These are phyloP conservation scores for Megamerina dolium DNA, from an alignment of 2,888 invertebrate genomes.

Conservation along the genomic window DNA sequence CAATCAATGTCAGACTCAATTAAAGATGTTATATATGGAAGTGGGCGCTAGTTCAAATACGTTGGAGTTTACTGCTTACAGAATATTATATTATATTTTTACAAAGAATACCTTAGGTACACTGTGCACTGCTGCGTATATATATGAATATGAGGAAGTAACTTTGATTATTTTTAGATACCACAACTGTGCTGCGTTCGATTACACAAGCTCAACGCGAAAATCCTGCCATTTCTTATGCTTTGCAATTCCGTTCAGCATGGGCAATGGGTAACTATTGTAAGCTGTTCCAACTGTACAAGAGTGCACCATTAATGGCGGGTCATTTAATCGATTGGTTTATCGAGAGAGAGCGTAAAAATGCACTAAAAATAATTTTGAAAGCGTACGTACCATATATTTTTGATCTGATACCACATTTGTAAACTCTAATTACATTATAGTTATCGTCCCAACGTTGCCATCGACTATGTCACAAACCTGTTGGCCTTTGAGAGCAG, in stretches of 20 bases:
- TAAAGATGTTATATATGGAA: slow-evolving; percentile 88
- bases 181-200: slow-evolving; percentile 83
- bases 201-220: slow-evolving; percentile 70
- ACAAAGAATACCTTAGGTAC: slow-evolving; percentile 95
- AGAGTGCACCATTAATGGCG: slow-evolving; percentile 87
- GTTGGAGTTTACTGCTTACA: slow-evolving; percentile 92
- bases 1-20: slow-evolving; percentile 98
- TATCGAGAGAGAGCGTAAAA: slow-evolving; percentile 87
- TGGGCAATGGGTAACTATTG: slow-evolving; percentile 92
- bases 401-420: slow-evolving; percentile 6
- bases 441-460: slow-evolving; percentile 92
- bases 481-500: slow-evolving; percentile 82
- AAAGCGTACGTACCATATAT: slow-evolving; percentile 82
- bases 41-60: slow-evolving; percentile 64
- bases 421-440: no score
- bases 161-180: no score
- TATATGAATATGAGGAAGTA: no score
- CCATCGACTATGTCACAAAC: slow-evolving; percentile 77
- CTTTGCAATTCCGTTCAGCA: slow-evolving; percentile 81
- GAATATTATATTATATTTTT: slow-evolving; percentile 95
- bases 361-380: slow-evolving; percentile 84
- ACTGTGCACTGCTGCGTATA: slow-evolving; percentile 30
- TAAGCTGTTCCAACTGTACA: slow-evolving; percentile 87
- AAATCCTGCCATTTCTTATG: slow-evolving; percentile 78
- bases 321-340: slow-evolving; percentile 98